Conservation (phyloP, 1,140 invertebrate species). For the Drosophila repletoides region DNA sequence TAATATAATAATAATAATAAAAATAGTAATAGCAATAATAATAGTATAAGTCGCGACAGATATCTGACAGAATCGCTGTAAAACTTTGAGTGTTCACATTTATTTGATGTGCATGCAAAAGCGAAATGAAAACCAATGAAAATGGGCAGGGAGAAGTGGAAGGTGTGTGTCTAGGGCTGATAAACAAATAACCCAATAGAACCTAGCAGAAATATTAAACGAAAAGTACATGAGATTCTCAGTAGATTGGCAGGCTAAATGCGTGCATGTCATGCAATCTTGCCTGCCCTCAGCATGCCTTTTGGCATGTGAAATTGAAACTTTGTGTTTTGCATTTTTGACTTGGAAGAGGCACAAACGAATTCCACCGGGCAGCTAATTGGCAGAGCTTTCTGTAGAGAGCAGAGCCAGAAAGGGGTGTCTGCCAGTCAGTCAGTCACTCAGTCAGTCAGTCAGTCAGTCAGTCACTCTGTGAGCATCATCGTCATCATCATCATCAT, state of each 20-base stretch:
- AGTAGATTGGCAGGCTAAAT: no score
- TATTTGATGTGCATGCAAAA: slow-evolving; percentile 77
- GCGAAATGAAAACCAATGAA: slow-evolving; percentile 58
- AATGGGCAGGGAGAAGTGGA: not conserved
- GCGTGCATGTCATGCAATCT: no score
- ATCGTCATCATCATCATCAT: slow-evolving; percentile 54
- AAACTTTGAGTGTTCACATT: slow-evolving; percentile 41
- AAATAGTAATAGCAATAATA: slow-evolving; percentile 1
- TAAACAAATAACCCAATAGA: slow-evolving; percentile 47
- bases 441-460: slow-evolving; percentile 24
- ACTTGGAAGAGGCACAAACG: no score
- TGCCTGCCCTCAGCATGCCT: no score
- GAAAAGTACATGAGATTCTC: slow-evolving; percentile 19
- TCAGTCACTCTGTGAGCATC: slow-evolving; percentile 33
- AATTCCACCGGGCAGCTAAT: no score
- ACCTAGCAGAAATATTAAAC: slow-evolving; percentile 76
- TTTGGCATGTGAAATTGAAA: no score
- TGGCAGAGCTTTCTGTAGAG: slow-evolving; percentile 55
- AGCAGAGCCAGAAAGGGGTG: not conserved
- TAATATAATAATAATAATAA: slow-evolving; percentile 5
- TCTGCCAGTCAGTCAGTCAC: slow-evolving; percentile 23
- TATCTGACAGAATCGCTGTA: slow-evolving; percentile 39
- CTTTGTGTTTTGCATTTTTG: no score
- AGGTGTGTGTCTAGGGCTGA: not conserved
- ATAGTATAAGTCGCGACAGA: slow-evolving; percentile 29